These are phyloP conservation scores for Diplodus sargus DNA, from an alignment of 2,797 vertebrate species.

Conservation along the genomic window DNA sequence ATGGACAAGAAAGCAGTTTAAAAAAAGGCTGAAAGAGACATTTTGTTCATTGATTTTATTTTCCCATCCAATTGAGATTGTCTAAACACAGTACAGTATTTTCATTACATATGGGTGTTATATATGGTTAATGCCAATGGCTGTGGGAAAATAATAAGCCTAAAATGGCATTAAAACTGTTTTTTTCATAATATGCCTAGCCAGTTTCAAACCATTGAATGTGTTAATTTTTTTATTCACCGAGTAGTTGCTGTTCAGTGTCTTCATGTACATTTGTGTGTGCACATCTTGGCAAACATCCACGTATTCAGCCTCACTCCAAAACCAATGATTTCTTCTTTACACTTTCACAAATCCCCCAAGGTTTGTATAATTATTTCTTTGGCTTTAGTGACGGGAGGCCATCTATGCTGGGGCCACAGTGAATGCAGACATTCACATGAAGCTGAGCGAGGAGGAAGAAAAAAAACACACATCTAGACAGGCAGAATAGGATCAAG, in stretches of 20 bases:
- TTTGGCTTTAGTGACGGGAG: constrained; percentile 59
- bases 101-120: background rate
- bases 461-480: constrained; percentile 49
- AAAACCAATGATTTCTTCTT: constrained; percentile 37
- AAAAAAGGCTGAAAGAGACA: background rate
- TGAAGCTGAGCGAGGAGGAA: constrained; percentile 30
- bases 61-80: background rate
- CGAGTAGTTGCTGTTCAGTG: background rate
- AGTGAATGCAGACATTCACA: constrained; percentile 38
- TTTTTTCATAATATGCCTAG: background rate
- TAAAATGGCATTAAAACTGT: background rate
- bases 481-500: constrained; percentile 66
- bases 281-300: constrained; percentile 18
- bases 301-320: constrained; percentile 41
- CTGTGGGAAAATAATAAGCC: background rate
- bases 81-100: background rate
- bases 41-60: background rate
- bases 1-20: background rate
- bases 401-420: constrained; percentile 26
- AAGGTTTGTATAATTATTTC: constrained; percentile 75
- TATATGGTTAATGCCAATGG: background rate
- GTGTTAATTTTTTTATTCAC: too few species aligned
- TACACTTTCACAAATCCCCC: constrained; percentile 56
- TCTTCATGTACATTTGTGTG: constrained; percentile 8
- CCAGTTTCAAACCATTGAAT: background rate